phyloP scores from a whole-genome alignment of 1,140 invertebrate genomes.

The Zaprionus vittiger region DNA sequence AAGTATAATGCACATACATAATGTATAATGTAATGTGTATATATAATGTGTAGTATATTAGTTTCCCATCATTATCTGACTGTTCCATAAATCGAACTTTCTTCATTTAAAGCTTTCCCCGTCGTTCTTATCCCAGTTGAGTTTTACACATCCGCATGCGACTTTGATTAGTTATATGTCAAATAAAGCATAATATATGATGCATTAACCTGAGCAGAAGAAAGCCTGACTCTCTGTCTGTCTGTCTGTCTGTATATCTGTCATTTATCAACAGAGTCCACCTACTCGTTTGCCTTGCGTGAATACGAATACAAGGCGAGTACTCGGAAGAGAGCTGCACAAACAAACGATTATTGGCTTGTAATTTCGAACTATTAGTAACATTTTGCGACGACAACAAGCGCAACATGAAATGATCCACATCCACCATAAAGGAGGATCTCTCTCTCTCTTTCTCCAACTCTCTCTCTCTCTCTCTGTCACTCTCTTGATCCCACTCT shows the following conservation, averaged over 20 bases:
- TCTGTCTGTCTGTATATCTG: constrained; percentile 6
- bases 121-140: not conserved
- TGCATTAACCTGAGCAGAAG: constrained; percentile 44
- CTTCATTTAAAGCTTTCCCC: not conserved
- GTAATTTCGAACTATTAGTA: constrained; percentile 81
- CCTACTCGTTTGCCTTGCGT: constrained; percentile 47
- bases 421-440: constrained; percentile 29
- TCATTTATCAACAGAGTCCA: constrained; percentile 48
- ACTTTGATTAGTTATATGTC: constrained; percentile 70
- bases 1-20: too few species aligned
- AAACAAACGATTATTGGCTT: constrained; percentile 76
- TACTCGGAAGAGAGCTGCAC: constrained; percentile 29
- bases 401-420: constrained; percentile 56
- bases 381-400: constrained; percentile 77
- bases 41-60: too few species aligned
- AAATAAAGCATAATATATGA: constrained; percentile 67
- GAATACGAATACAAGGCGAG: constrained; percentile 5
- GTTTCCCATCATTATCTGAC: too few species aligned
- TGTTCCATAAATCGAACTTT: not conserved
- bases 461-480: not conserved
- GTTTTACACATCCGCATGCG: constrained; percentile 29
- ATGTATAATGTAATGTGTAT: too few species aligned
- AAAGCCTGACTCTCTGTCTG: constrained; percentile 19
- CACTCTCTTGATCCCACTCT: not conserved
- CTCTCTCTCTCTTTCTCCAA: too few species aligned